phyloP scores from a whole-genome alignment of 2,888 invertebrate genomes.

The Drosophila nigritarsus region DNA sequence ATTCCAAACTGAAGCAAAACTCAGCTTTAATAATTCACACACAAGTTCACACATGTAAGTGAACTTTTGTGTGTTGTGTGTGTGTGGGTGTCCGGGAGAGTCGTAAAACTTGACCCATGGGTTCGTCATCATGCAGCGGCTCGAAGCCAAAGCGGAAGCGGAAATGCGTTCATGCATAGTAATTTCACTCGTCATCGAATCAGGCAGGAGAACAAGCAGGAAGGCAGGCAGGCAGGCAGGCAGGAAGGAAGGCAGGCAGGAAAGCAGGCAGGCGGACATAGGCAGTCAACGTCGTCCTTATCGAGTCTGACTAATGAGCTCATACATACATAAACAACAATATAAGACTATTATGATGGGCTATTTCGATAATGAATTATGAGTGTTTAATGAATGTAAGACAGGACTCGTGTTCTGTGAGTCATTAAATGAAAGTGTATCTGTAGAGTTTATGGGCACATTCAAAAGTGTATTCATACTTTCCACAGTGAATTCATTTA shows the following conservation, averaged over 20 bases:
- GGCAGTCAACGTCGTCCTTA: slow-evolving; percentile 24
- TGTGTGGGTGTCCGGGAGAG: slow-evolving; percentile 13
- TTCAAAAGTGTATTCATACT: neutral
- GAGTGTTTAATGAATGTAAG: slow-evolving; percentile 25
- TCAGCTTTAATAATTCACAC: slow-evolving; percentile 68
- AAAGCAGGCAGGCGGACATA: neutral
- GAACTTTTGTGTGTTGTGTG: slow-evolving; percentile 1
- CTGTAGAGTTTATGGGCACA: neutral
- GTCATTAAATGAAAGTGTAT: neutral
- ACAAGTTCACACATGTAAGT: slow-evolving; percentile 5
- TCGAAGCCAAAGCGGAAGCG: slow-evolving; percentile 60
- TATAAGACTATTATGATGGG: slow-evolving; percentile 33
- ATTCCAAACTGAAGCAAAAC: slow-evolving; percentile 25
- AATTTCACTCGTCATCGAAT: slow-evolving; percentile 49
- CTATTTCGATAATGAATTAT: slow-evolving; percentile 32
- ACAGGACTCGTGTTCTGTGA: slow-evolving; percentile 2
- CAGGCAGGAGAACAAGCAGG: neutral
- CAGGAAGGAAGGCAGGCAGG: neutral
- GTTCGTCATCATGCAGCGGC: slow-evolving; percentile 13
- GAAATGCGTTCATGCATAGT: slow-evolving; percentile 72
- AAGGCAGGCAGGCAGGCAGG: neutral
- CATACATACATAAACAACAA: slow-evolving; percentile 20
- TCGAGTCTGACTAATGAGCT: slow-evolving; percentile 35
- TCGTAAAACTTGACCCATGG: slow-evolving; percentile 37
- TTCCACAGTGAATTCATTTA: neutral